These are phyloP conservation scores for Sebastes fasciatus DNA, from an alignment of 2,113 vertebrate genomes.

Conservation along the genomic window DNA sequence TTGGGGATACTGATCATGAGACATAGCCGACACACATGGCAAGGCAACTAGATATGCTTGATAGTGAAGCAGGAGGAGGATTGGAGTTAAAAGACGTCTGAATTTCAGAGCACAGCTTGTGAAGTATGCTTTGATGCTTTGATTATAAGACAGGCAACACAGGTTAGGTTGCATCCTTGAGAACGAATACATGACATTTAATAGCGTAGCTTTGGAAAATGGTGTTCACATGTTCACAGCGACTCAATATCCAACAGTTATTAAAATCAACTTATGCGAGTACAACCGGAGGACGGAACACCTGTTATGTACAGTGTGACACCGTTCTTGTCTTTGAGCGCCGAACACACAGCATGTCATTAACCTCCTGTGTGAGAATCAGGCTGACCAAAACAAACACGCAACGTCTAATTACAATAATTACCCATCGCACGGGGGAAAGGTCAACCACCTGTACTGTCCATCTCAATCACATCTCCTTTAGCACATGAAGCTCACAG, in stretches of 20 bases:
- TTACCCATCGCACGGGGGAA: slow-evolving; percentile 46
- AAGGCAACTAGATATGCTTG: slow-evolving; percentile 20
- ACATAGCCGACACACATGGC: background rate
- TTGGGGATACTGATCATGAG: slow-evolving; percentile 33
- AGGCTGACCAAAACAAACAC: slow-evolving; percentile 53
- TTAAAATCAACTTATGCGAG: slow-evolving; percentile 42
- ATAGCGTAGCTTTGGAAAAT: background rate
- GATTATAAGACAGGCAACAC: slow-evolving; percentile 36
- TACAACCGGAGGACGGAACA: slow-evolving; percentile 35
- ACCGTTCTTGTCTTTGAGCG: slow-evolving; percentile 31
- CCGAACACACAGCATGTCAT: slow-evolving; percentile 21
- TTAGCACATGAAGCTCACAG: slow-evolving; percentile 19
- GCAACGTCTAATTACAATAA: slow-evolving; percentile 59
- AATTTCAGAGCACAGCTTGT: slow-evolving; percentile 39
- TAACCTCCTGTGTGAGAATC: slow-evolving; percentile 35
- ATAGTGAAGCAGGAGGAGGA: slow-evolving; percentile 27
- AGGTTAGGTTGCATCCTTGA: slow-evolving; percentile 14
- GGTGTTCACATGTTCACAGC: background rate
- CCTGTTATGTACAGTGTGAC: slow-evolving; percentile 39
- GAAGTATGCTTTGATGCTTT: slow-evolving; percentile 43
- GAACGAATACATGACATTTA: slow-evolving; percentile 4
- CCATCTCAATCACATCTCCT: slow-evolving; percentile 45
- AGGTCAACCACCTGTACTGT: slow-evolving; percentile 45
- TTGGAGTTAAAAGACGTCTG: slow-evolving; percentile 40
- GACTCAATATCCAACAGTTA: background rate